phyloP scores from a whole-genome alignment of 2,113 vertebrate species.

The Chrysemys picta region DNA sequence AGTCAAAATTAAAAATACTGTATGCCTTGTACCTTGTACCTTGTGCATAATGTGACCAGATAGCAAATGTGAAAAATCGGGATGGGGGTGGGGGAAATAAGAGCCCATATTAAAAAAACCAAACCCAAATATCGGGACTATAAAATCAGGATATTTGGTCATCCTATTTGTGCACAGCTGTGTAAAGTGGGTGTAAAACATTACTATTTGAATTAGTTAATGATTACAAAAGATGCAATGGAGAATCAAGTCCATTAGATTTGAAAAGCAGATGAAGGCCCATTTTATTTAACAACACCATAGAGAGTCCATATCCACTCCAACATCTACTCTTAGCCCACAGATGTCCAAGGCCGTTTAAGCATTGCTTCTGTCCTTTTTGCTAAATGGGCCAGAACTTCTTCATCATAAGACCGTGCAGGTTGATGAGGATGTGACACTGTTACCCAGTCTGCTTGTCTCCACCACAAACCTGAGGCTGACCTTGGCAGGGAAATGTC shows the following conservation, averaged over 20 bases:
- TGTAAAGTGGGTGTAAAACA: neutral
- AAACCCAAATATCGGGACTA: too few species aligned
- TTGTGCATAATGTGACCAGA: neutral
- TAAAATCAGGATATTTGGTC: too few species aligned
- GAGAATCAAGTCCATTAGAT: neutral
- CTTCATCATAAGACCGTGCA: neutral
- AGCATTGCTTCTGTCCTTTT: neutral
- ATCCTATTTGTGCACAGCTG: neutral
- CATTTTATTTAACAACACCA: neutral
- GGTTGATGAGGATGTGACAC: neutral
- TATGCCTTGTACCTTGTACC: neutral
- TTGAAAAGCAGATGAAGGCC: neutral
- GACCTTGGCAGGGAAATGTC: neutral
- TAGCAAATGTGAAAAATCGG: too few species aligned
- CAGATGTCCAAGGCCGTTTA: neutral
- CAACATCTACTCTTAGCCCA: neutral
- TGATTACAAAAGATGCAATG: neutral
- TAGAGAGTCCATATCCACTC: neutral
- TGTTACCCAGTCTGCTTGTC: accelerated
- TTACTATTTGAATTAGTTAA: neutral
- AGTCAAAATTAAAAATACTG: constrained; percentile 21
- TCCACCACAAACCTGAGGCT: neutral
- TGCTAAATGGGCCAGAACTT: neutral
- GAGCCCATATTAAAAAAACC: too few species aligned
- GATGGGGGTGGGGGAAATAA: too few species aligned